Evolutionary conservation across 1,140 invertebrate species (phyloP), one percentile per base, ranked within the genome.

Genomic region (Drosophila tropicalis): DNA sequence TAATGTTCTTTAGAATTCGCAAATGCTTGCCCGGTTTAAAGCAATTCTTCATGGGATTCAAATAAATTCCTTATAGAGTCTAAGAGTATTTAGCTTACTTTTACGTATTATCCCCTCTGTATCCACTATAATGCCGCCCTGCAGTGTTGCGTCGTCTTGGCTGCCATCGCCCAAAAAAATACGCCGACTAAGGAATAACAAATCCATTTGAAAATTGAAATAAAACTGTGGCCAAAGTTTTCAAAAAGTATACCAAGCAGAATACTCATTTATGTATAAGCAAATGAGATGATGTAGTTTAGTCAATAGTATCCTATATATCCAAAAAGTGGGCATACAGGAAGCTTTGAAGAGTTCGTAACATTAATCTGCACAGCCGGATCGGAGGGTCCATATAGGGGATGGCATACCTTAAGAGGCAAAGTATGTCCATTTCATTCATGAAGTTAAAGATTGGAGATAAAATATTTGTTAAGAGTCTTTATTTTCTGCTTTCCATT

Each of bases 41-140:
- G n/a, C n/a, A n/a, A n/a, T n/a, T n/a, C n/a, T n/a, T n/a, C n/a
- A n/a, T n/a, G n/a, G n/a, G n/a, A n/a, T n/a, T n/a, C n/a, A n/a
- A n/a, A n/a, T n/a, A n/a, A n/a, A n/a, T n/a, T n/a, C n/a, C n/a
- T n/a, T n/a, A n/a, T n/a, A n/a, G n/a, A n/a, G n/a, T n/a, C 22
- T 22, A 22, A 22, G 25, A 5, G 25, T 29, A 29, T 29, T 29
- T 6, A 29, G 36, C 36, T 40, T 58, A 87, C 84, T 81, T 47
- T 68, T 74, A 32, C 78, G 62, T 10, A 92, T 91, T 51, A 85
- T 91, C 15, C 92, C 91, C 55, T 91, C 75, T 3, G 79, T 89
- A 51, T 91, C 78, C 34, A 92, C 91, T 17, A 92, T 67, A 57
- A 92, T 91, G 34, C 91, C 91, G 47, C 91, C 91, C 41, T 89